These are phyloP conservation scores for Saturnia japonica DNA, from an alignment of 2,888 invertebrate species.

Conservation along the genomic window DNA sequence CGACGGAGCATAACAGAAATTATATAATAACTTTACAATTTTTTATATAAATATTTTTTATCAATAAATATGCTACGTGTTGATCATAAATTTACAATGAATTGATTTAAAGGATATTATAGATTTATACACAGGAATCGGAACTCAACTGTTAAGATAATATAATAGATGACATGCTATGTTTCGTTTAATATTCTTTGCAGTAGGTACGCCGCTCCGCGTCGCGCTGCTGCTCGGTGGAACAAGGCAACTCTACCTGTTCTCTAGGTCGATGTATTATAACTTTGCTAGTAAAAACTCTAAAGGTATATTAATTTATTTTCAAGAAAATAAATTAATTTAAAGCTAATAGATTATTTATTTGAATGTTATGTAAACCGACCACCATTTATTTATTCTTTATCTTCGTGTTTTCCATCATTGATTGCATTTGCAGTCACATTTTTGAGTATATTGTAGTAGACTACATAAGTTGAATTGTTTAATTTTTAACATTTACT, in stretches of 20 bases:
- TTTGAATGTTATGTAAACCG: not conserved
- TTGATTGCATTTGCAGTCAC: not conserved
- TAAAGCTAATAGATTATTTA: conserved; percentile 72
- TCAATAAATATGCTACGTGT: not conserved
- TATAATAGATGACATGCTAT: conserved; percentile 58
- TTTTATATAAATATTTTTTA: not conserved
- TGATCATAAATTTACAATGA: not conserved
- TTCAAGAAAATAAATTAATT: too few species aligned
- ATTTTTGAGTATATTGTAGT: not conserved
- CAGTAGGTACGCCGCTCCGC: conserved; percentile 55
- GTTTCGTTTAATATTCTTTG: conserved; percentile 75
- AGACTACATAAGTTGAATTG: not conserved
- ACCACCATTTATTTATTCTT: not conserved
- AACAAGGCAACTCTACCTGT: conserved; percentile 72
- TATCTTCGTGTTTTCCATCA: not conserved
- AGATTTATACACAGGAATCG: conserved; percentile 35
- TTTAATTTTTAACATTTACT: not conserved
- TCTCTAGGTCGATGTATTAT: conserved; percentile 56
- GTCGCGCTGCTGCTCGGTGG: conserved; percentile 50
- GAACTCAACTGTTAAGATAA: conserved; percentile 63
- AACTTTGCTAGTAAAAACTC: conserved; percentile 64
- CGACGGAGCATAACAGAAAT: not conserved
- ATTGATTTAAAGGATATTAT: conserved; percentile 22
- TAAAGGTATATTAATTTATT: conserved; percentile 62
- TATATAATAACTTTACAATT: not conserved